Evolutionary conservation across 1,140 invertebrate genomes (phyloP), one percentile per base, ranked within the genome.

Genomic region (Aradophagus sp.): DNA sequence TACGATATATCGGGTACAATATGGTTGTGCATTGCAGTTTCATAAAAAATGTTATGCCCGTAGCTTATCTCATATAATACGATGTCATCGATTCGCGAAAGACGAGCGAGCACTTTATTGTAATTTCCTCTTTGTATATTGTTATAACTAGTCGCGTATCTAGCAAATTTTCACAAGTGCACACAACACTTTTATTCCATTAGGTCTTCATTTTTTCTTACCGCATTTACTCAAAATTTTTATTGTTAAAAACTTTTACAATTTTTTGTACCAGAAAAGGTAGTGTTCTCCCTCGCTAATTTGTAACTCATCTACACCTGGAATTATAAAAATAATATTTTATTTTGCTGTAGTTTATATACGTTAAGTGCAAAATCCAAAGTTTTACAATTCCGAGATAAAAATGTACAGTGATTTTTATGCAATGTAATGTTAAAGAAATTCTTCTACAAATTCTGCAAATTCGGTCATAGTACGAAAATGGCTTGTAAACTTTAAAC

Each of bases 211-310:
- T 70, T 42, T 50, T 27, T 52, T 66, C 45, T 48, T 20, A 26
- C 35, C 34, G 23, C 35, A 10, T 67, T 29, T 76, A 29, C 10
- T 29, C 27, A 4, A 29, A 10, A 10, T 29, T 29, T 10, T 29
- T 29, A 44, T 27, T 12, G 2, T 4, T 16, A 39, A 69, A 75
- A 50, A 44, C 34, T 31, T 77, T 93, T 92, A 95, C 78, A 95
- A 88, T 83, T 94, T 94, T 85, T 95, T 95, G 84, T 94, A 96
- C 94, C 94, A 96, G 84, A 95, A 95, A 6, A 95, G 88, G 80
- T 93, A 94, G 78, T 93, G 91, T 77, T 95, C 93, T 4, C 93
- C 92, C 74, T 94, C 91, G 83, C 93, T 90, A 7, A 94, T 92
- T 63, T 92, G 87, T 58, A 94, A 84, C 76, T 94, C 93, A 78